These are phyloP conservation scores for Gobiocypris rarus DNA, from an alignment of 2,113 vertebrate species.

Conservation along the genomic window DNA sequence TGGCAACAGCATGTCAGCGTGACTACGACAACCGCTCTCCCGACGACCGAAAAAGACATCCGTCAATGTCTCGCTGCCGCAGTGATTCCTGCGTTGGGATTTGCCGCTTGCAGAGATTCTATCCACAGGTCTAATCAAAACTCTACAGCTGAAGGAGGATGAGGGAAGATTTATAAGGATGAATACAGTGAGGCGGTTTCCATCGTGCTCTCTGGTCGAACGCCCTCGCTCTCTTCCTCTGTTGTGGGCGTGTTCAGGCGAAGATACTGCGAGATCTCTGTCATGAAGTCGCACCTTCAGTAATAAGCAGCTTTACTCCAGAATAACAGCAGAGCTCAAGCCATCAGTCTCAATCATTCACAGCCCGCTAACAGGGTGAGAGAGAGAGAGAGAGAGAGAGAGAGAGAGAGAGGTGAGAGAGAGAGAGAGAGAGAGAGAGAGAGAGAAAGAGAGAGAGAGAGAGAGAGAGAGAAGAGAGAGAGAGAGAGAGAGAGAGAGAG, in stretches of 20 bases:
- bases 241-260: conserved; percentile 63
- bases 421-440: no score
- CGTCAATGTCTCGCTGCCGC: conserved; percentile 74
- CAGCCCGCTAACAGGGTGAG: neutral
- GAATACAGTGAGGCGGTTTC: conserved; percentile 34
- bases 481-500: no score
- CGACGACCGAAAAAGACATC: conserved; percentile 75
- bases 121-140: conserved; percentile 72
- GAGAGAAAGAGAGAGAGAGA: no score
- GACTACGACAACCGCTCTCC: conserved; percentile 74
- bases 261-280: conserved; percentile 71
- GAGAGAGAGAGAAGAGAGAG: no score
- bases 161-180: conserved; percentile 24
- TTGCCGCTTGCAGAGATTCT: conserved; percentile 63
- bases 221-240: conserved; percentile 38
- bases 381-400: no score
- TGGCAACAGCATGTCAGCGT: conserved; percentile 75
- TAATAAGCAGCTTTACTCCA: conserved; percentile 86
- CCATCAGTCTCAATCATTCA: conserved; percentile 52
- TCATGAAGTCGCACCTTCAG: conserved; percentile 79
- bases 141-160: conserved; percentile 43
- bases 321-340: conserved; percentile 73
- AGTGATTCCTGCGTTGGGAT: conserved; percentile 72
- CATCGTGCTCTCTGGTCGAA: neutral
- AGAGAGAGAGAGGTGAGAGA: no score